Conservation (phyloP, 2,797 vertebrate genomes). For the Aythya fuligula region DNA sequence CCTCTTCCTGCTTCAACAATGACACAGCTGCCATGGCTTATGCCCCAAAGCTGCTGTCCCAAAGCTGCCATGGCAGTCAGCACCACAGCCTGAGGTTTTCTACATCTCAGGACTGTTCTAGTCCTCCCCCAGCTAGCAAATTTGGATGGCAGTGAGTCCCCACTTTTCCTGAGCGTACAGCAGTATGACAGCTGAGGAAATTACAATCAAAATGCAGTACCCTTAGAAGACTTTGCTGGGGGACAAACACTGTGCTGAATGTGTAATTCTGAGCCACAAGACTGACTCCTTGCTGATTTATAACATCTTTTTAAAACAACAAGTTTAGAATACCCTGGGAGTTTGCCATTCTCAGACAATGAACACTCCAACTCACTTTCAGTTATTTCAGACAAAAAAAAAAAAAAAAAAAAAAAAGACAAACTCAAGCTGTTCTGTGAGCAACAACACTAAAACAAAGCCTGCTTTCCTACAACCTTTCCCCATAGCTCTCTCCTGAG, state of each 20-base stretch:
- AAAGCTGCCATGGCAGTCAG: background rate
- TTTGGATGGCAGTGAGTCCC: background rate
- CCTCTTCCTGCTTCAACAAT: background rate
- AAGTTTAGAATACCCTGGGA: background rate
- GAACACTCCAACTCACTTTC: background rate
- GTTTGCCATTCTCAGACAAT: background rate
- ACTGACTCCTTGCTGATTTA: background rate
- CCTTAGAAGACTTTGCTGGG: background rate
- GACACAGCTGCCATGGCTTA: background rate
- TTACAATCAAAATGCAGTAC: background rate
- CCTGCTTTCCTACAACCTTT: background rate
- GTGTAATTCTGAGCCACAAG: background rate
- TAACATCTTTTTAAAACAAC: background rate
- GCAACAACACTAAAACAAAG: background rate
- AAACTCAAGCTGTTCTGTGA: background rate
- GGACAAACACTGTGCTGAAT: background rate
- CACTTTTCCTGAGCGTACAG: background rate
- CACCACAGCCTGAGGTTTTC: background rate
- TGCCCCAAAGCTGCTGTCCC: background rate
- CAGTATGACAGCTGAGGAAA: background rate
- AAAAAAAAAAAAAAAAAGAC: background rate
- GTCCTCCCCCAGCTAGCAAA: background rate
- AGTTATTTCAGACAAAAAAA: background rate
- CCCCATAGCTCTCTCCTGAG: background rate
- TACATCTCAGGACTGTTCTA: background rate